Evolutionary conservation across 2,888 invertebrate species (phyloP), one percentile per base, ranked within the genome.

Genomic region (Congeria kusceri): DNA sequence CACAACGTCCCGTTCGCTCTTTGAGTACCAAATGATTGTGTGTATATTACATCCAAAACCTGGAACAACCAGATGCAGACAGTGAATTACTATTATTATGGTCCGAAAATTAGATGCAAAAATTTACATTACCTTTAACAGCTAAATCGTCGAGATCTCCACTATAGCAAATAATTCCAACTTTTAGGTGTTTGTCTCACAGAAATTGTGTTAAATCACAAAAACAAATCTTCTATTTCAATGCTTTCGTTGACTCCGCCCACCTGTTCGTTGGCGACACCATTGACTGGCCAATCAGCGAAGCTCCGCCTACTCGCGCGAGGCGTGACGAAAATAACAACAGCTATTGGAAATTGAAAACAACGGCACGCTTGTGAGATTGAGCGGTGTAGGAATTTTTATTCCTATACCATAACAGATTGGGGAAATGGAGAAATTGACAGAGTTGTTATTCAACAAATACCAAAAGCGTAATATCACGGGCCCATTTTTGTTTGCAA

Each of bases 111-210:
- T 65, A 80, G 77, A 80, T 78, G 83, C 67, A 77, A 76, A 75
- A 77, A 75, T 83, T 83, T 78, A 80, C 80, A 83, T 78, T 83
- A 83, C 83, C 83, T 80, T 77, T 83, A 76, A 72, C 80, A 73
- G 74, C 58, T 80, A 63, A 67, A 70, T 80, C 72, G 80, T 74
- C 64, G 80, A 78, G 74, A 73, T 83, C 76, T 80, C 72, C 73
- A 76, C 76, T 73, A 76, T 80, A 32, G 64, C 65, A 68, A 80
- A 77, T 80, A 73, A 80, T 80, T 78, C 83, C 83, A 78, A 76
- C 75, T 71, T 75, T 68, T 49, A 78, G 82, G 82, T 82, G 82
- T 77, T 61, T 75, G 64, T 67, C 72, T 82, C 69, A 78, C 82
- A 82, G 69, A 78, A 70, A 72, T 77, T 73, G 78, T 76, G 82